Conservation (phyloP, 1,140 invertebrate species). For the Drosophila erecta region DNA sequence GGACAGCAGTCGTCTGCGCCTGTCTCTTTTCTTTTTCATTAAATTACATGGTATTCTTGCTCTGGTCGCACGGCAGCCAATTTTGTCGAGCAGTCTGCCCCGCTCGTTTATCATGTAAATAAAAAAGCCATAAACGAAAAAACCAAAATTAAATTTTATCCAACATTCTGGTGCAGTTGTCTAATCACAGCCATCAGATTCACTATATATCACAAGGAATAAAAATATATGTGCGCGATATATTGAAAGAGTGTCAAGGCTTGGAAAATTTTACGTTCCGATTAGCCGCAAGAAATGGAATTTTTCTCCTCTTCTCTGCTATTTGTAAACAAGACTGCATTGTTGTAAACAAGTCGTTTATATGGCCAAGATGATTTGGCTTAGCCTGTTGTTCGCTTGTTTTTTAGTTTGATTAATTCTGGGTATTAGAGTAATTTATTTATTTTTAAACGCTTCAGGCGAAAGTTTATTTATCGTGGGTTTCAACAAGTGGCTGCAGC, state of each 20-base stretch:
- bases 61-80: conserved; percentile 60
- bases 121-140: conserved; percentile 63
- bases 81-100: conserved; percentile 41
- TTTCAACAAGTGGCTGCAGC: conserved; percentile 2
- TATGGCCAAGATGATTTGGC: conserved; percentile 52
- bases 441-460: conserved; percentile 66
- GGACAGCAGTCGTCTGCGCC: background rate
- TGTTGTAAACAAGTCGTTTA: conserved; percentile 77
- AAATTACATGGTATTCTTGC: conserved; percentile 72
- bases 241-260: conserved; percentile 76
- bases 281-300: conserved; percentile 63
- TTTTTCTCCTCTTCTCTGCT: conserved; percentile 43
- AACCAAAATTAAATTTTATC: conserved; percentile 40
- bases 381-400: conserved; percentile 40
- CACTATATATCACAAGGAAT: conserved; percentile 35
- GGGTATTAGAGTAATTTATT: conserved; percentile 74
- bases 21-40: conserved; percentile 66
- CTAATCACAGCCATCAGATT: conserved; percentile 52
- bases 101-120: conserved; percentile 62
- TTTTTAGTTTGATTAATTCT: conserved; percentile 67
- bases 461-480: conserved; percentile 22
- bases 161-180: conserved; percentile 53
- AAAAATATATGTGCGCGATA: conserved; percentile 23
- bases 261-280: conserved; percentile 64
- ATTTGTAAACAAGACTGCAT: conserved; percentile 75